Evolutionary conservation across 2,113 vertebrate species (phyloP).

Genomic region (Sylvietta virens): DNA sequence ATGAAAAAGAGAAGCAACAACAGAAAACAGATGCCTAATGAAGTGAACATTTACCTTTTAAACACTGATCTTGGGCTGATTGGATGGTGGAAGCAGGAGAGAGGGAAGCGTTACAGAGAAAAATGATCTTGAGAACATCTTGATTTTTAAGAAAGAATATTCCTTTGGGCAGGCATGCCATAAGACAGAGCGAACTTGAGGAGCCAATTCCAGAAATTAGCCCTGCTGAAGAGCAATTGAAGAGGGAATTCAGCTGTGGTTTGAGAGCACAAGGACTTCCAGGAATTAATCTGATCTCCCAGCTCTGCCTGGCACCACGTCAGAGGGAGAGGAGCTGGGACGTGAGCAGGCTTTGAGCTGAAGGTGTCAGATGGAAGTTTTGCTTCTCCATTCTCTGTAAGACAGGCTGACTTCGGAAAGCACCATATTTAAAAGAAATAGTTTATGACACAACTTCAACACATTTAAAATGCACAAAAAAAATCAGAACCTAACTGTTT

Average conservation of each 20-base stretch:
- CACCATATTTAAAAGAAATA: not conserved
- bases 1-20: not conserved
- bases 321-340: not conserved
- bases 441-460: not conserved
- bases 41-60: not conserved
- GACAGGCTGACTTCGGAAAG: not conserved
- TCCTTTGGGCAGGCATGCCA: not conserved
- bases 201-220: not conserved
- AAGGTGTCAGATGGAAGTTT: not conserved
- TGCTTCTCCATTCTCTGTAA: not conserved
- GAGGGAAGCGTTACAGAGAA: not conserved
- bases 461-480: not conserved
- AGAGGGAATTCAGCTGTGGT: not conserved
- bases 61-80: not conserved
- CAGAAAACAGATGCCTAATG: not conserved
- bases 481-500: not conserved
- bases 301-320: not conserved
- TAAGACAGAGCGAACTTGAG: not conserved
- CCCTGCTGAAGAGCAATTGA: not conserved
- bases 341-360: not conserved
- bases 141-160: not conserved
- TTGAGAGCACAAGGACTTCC: not conserved
- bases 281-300: conserved; percentile 10
- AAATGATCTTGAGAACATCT: not conserved
- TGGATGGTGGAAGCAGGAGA: not conserved